Evolutionary conservation across 2,797 vertebrate species (phyloP).

Genomic region (Myripristis murdjan): DNA sequence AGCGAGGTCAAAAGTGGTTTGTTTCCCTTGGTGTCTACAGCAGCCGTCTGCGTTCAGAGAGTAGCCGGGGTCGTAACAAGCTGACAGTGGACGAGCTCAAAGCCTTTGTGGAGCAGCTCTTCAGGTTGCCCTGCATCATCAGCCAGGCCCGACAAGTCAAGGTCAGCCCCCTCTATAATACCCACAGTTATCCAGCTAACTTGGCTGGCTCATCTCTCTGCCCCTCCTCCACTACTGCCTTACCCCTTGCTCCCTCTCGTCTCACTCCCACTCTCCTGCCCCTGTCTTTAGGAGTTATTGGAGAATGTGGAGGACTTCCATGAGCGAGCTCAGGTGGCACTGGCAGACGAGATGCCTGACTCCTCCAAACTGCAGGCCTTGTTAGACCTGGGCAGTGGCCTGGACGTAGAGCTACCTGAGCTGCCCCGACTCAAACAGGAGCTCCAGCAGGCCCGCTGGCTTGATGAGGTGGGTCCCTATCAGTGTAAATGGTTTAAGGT

Average conservation of each 20-base stretch:
- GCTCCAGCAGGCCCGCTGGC: constrained; percentile 97
- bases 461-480: constrained; percentile 88
- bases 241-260: neutral
- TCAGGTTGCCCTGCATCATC: constrained; percentile 95
- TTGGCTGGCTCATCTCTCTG: neutral
- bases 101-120: constrained; percentile 96
- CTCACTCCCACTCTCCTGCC: neutral
- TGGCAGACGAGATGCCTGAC: constrained; percentile 94
- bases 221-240: neutral
- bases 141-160: constrained; percentile 97
- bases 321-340: constrained; percentile 94
- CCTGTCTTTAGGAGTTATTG: constrained; percentile 89
- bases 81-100: constrained; percentile 98
- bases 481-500: neutral
- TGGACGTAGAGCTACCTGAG: constrained; percentile 97
- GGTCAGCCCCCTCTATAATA: constrained; percentile 76
- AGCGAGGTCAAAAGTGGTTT: constrained; percentile 5
- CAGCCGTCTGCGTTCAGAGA: constrained; percentile 90
- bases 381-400: constrained; percentile 93
- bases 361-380: constrained; percentile 95
- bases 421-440: constrained; percentile 96
- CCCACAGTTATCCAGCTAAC: neutral
- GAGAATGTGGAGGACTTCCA: constrained; percentile 99
- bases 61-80: constrained; percentile 91
- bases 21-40: constrained; percentile 40